Evolutionary conservation across 2,797 vertebrate genomes (phyloP).

Genomic region (Melopsittacus undulatus): DNA sequence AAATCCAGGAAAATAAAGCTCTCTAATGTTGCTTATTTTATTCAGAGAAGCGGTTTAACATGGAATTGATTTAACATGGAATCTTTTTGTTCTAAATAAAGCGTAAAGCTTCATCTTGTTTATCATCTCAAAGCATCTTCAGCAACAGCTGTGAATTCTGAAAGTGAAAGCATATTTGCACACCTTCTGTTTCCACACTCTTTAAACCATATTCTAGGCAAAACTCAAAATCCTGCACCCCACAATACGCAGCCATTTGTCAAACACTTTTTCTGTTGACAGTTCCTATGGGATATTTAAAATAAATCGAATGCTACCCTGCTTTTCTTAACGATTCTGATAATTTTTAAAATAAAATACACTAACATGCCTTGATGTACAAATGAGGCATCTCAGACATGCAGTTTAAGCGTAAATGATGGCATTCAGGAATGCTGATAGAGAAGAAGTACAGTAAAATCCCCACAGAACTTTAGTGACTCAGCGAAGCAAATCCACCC

Average conservation of each 20-base stretch:
- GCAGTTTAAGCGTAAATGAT: not conserved
- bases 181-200: conserved; percentile 14
- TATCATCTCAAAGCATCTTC: conserved; percentile 24
- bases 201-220: not conserved
- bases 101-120: not conserved
- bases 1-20: not conserved
- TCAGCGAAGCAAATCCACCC: not conserved
- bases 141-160: conserved; percentile 57
- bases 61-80: not conserved
- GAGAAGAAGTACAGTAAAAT: not conserved
- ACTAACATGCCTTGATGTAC: not conserved
- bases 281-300: not conserved
- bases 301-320: not conserved
- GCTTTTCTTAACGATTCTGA: not conserved
- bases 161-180: conserved; percentile 61
- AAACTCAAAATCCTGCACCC: not conserved
- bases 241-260: not conserved
- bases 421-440: not conserved
- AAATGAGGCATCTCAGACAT: not conserved
- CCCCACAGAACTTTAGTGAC: not conserved
- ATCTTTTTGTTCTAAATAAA: not conserved
- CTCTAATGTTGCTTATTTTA: not conserved
- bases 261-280: not conserved
- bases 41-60: not conserved
- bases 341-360: not conserved